These are phyloP conservation scores for Drosophila yooni DNA, from an alignment of 2,888 invertebrate genomes.

Conservation along the genomic window DNA sequence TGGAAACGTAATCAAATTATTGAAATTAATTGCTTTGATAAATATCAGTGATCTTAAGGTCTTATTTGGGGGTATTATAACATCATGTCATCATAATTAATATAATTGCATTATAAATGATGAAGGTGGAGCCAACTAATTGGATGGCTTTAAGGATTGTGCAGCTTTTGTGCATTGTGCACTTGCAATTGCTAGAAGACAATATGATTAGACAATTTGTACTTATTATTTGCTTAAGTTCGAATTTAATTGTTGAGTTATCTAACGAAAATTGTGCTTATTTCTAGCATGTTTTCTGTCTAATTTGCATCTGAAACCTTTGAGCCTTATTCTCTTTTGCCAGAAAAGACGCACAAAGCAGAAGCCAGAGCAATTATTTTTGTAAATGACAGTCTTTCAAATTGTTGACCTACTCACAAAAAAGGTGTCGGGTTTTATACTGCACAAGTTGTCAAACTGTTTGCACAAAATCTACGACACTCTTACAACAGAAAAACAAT, in stretches of 20 bases:
- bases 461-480: constrained; percentile 26
- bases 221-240: background rate
- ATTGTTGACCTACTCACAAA: constrained; percentile 54
- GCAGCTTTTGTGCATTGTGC: background rate
- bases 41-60: background rate
- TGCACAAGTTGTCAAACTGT: constrained; percentile 58
- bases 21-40: constrained; percentile 3
- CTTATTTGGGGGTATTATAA: background rate
- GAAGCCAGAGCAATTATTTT: constrained; percentile 56
- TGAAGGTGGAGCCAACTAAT: background rate
- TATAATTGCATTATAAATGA: background rate
- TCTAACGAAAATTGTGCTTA: background rate
- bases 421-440: constrained; percentile 38
- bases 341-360: constrained; percentile 36
- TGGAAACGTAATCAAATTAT: background rate
- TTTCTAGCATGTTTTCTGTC: constrained; percentile 18
- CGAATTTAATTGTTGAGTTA: background rate
- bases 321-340: constrained; percentile 27
- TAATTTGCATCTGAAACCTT: constrained; percentile 47
- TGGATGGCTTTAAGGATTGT: background rate
- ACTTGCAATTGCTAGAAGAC: background rate
- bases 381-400: constrained; percentile 54
- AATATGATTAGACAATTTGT: background rate
- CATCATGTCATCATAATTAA: background rate
- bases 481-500: constrained; percentile 5